Evolutionary conservation across 2,888 invertebrate genomes (phyloP).

Genomic region (Celastrina argiolus): DNA sequence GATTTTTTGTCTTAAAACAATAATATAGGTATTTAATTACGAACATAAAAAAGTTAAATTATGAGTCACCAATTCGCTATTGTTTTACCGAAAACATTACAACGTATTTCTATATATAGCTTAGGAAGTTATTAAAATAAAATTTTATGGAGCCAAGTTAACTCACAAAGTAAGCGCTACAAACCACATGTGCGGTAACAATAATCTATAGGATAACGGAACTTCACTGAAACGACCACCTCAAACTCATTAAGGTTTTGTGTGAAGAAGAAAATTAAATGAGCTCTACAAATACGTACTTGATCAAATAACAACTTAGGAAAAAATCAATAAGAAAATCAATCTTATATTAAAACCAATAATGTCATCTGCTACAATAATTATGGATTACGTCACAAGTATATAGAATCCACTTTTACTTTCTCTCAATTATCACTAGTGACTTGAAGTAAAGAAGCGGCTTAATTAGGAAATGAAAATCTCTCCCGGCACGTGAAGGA

Average conservation of each 20-base stretch:
- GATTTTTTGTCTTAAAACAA: too few species aligned
- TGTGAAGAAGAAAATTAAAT: not conserved
- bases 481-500: not conserved
- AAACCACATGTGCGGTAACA: not conserved
- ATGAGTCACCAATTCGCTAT: not conserved
- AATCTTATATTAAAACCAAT: too few species aligned
- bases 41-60: not conserved
- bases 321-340: not conserved
- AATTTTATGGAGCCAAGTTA: not conserved
- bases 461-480: constrained; percentile 14
- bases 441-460: constrained; percentile 1
- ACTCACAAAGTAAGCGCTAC: constrained; percentile 8
- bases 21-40: not conserved
- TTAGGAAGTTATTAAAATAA: not conserved
- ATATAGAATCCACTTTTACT: constrained; percentile 10
- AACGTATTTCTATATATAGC: not conserved
- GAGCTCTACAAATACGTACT: not conserved
- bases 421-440: constrained; percentile 1
- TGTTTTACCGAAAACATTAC: not conserved
- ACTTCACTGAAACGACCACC: not conserved
- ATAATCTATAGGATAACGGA: not conserved
- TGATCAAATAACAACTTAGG: not conserved
- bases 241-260: not conserved
- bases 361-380: too few species aligned
- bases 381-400: not conserved